These are phyloP conservation scores for Ceratotherium simum DNA, from an alignment of 2,113 vertebrate genomes.

Conservation along the genomic window DNA sequence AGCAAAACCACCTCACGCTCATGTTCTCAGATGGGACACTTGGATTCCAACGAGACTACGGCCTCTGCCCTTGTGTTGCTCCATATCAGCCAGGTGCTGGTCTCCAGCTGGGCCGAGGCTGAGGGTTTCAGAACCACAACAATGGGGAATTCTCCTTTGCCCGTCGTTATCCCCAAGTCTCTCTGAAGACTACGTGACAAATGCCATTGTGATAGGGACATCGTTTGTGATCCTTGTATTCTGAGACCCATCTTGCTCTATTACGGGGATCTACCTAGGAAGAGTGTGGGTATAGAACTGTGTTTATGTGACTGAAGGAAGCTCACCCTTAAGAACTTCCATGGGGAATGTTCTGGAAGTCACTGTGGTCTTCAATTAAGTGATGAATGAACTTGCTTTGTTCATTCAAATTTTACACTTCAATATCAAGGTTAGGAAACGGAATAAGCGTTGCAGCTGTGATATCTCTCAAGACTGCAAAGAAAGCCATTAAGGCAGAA, in stretches of 20 bases:
- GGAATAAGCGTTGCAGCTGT: fast-evolving
- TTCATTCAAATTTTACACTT: background rate
- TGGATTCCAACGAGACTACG: fast-evolving
- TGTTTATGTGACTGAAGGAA: fast-evolving
- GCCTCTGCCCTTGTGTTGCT: fast-evolving
- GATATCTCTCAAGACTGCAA: fast-evolving
- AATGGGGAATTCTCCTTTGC: fast-evolving
- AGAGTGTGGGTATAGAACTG: fast-evolving
- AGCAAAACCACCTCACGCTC: fast-evolving
- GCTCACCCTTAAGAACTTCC: fast-evolving
- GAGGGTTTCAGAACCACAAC: background rate
- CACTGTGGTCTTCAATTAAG: fast-evolving
- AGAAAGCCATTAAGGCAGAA: background rate
- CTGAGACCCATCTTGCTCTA: background rate
- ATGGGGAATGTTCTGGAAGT: background rate
- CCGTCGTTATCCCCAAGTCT: no score
- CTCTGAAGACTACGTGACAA: background rate
- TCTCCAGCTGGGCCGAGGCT: fast-evolving
- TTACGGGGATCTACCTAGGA: fast-evolving
- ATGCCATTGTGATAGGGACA: fast-evolving
- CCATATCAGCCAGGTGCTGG: fast-evolving
- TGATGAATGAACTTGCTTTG: fast-evolving
- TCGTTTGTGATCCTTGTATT: background rate
- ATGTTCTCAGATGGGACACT: fast-evolving
- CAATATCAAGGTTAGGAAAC: fast-evolving